Conservation (phyloP, 2,888 invertebrate species). For the Eustalomyia histrio region DNA sequence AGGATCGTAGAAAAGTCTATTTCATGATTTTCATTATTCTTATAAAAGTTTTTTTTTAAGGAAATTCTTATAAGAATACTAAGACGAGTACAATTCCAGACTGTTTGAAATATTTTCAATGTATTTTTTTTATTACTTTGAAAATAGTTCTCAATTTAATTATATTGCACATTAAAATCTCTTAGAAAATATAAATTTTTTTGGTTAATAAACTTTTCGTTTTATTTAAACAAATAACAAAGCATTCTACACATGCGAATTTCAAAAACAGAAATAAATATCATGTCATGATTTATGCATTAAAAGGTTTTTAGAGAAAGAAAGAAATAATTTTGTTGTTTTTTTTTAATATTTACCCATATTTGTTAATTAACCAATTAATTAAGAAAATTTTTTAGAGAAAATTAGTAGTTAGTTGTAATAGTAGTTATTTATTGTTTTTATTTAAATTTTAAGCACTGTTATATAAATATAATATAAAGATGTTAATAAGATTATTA, state of each 20-base stretch:
- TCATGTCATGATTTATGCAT: slow-evolving; percentile 28
- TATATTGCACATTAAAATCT: slow-evolving; percentile 19
- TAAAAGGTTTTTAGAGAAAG: slow-evolving; percentile 8
- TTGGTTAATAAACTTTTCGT: slow-evolving; percentile 60
- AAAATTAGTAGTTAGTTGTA: slow-evolving; percentile 24
- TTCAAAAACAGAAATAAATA: slow-evolving; percentile 5
- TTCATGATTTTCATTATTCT: slow-evolving; percentile 39
- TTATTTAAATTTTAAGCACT: slow-evolving; percentile 37
- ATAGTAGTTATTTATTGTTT: slow-evolving; percentile 23
- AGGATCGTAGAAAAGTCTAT: slow-evolving; percentile 55
- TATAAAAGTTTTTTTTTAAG: slow-evolving; percentile 39
- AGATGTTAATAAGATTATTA: background rate
- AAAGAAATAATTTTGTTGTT: slow-evolving; percentile 10
- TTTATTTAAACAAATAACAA: slow-evolving; percentile 8
- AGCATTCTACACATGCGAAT: slow-evolving; percentile 13
- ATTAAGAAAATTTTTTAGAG: slow-evolving; percentile 7
- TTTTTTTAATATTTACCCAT: slow-evolving; percentile 57
- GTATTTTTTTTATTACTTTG: slow-evolving; percentile 30
- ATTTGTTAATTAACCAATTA: slow-evolving; percentile 36
- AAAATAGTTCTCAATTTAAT: slow-evolving; percentile 46
- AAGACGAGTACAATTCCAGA: background rate
- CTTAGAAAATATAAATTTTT: slow-evolving; percentile 2
- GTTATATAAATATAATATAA: background rate
- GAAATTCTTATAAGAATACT: background rate
- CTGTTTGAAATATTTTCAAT: slow-evolving; percentile 47